Conservation (phyloP, 2,888 invertebrate genomes). For the Protodeltote pygarga region DNA sequence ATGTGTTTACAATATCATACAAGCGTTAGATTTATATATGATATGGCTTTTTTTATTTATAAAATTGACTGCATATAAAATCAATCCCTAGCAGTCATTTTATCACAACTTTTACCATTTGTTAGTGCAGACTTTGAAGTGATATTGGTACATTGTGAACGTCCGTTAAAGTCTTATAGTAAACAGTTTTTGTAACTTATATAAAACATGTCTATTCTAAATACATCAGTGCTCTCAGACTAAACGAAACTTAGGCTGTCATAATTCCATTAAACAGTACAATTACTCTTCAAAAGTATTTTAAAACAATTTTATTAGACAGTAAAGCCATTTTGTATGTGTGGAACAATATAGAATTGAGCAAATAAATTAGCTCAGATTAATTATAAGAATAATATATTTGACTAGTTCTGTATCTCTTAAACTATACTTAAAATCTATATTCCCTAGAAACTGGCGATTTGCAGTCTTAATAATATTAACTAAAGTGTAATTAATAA, state of each 20-base stretch:
- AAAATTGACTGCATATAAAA: constrained; percentile 75
- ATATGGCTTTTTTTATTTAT: constrained; percentile 82
- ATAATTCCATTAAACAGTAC: constrained; percentile 15
- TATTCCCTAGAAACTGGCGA: constrained; percentile 79
- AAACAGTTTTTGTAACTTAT: constrained; percentile 23
- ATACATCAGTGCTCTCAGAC: constrained; percentile 45
- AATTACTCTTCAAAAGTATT: constrained; percentile 11
- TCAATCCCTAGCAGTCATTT: constrained; percentile 71
- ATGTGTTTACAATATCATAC: constrained; percentile 84
- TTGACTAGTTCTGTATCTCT: constrained; percentile 82
- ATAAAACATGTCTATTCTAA: constrained; percentile 31
- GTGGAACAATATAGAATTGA: constrained; percentile 58
- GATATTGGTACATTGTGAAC: constrained; percentile 23
- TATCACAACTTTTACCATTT: constrained; percentile 58
- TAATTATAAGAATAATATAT: constrained; percentile 68
- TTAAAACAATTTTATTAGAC: constrained; percentile 15
- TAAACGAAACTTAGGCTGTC: constrained; percentile 37
- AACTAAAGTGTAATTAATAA: constrained; percentile 63
- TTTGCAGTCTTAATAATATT: constrained; percentile 78
- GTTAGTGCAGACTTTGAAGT: constrained; percentile 30
- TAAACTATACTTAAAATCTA: constrained; percentile 72
- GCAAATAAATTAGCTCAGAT: constrained; percentile 74
- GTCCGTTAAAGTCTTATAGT: constrained; percentile 20
- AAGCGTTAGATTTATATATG: constrained; percentile 84
- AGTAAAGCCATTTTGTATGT: constrained; percentile 49